Base-by-base conservation (phyloP, 1,140 invertebrate species). In the Danaus plexippus region DNA sequence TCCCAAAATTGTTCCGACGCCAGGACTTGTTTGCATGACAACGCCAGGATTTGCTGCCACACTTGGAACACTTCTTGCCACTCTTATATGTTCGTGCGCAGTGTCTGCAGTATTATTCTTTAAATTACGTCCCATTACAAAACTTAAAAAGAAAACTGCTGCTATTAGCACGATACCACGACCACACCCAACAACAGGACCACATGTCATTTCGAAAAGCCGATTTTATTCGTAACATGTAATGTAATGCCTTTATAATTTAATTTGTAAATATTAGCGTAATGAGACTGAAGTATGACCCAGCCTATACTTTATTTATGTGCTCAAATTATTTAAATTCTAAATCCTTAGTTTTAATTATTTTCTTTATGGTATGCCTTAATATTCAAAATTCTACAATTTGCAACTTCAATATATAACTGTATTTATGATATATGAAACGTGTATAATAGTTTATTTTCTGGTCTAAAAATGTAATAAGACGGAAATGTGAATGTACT, bases 41-140 rank as follows among this genome's bases (percentile, higher is more conserved):
- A 96, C 95, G 2, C 93, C 94, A 10, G 94, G 95, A 0, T 97
- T 97, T 76, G 93, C 95, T 42, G 92, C 94, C 7, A 95, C 94
- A 9, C 87, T 97, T 9, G 90, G 96, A 41, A 89, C 96, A 10
- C 88, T 97, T 4, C 87, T 97, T 32, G 92, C 90, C 47, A 92
- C 96, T 46, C 85, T 97, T 48, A 83, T 97, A 13, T 92, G 92
- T 46, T 96, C 95, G 2, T 96, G 94, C 73, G 87, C 95, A 9
- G 88, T 96, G 43, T 96, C 95, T 15, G 92, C 93, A 1, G 94
- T 96, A 63, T 88, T 97, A 4, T 97, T 94, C 73, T 88, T 96
- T 41, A 90, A 93, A 62, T 80, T 95, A 66, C 88, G 93, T 66
- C 92, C 94, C 11, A 92, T 93, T 64, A 87, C 89, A 1, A 87